Evolutionary conservation across 2,888 invertebrate genomes (phyloP), one percentile per base, ranked within the genome.

Genomic region (Drosophila anceps): DNA sequence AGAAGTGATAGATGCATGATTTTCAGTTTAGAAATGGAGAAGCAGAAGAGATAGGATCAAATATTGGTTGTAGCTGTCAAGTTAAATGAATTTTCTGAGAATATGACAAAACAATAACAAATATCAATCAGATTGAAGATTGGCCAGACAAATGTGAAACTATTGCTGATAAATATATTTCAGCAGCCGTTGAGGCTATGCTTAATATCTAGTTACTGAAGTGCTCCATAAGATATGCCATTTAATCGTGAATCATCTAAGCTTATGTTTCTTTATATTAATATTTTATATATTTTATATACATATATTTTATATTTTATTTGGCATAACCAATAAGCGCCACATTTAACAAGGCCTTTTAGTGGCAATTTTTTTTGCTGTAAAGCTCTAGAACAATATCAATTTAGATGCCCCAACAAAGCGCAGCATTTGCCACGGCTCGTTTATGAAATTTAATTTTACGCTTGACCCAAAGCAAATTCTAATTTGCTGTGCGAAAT

Each of bases 381-480:
- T n/a, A 29, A 37, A 27, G 41, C 31, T 20, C 20, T 2, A 0
- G 8, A 15, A 15, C 31, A 41, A n/a, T 27, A 37, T 20, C 35
- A 24, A 18, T 44, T 24, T 3, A 39, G 51, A 35, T 18, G 27
- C 24, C 15, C n/a, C 31, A 15, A 12, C n/a, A n/a, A 13, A 31
- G 44, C 20, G 13, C 18, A 20, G 20, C 54, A 37, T 15, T 20
- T 20, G 53, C 29, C 29, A 57, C 41, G 57, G 24, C 31, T 50
- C 35, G 12, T 24, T 58, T 55, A 18, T 44, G 24, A 53, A 53
- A 54, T 39, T 31, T 27, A 31, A 24, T 51, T 29, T 61, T 43
- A 57, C 41, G 50, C 43, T 61, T 71, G 57, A 53, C 65, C 53
- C n/a, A 20, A 61, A 27, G n/a, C 15, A 24, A 66, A 69, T 64